A percentile compares a stretch with the other conserved stretches of the same genome.
These are phyloP conservation scores for Sinocyclocheilus rhinocerous DNA, from an alignment of 2,113 vertebrate species.

Conservation along the genomic window DNA sequence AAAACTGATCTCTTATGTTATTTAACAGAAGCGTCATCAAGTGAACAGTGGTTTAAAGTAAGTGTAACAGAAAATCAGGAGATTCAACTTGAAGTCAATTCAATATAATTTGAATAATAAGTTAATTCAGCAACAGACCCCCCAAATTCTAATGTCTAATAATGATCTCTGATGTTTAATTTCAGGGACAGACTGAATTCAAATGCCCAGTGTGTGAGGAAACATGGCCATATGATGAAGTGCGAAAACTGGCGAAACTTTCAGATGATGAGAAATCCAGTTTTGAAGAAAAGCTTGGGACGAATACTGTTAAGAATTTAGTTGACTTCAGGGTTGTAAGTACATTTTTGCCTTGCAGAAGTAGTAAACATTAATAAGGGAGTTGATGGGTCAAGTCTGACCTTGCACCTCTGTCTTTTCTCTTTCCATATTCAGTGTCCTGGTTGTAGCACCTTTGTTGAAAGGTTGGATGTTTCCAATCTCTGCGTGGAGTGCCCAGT, in stretches of 20 bases:
- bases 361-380: background rate
- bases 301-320: background rate
- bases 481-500: background rate
- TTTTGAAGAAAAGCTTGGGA: conserved; percentile 29
- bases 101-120: too few relatives aligned
- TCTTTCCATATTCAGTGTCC: background rate
- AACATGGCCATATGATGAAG: background rate
- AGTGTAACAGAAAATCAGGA: too few relatives aligned
- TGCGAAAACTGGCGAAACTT: background rate
- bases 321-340: background rate
- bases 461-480: background rate
- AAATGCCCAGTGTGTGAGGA: background rate
- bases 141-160: too few relatives aligned
- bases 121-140: too few relatives aligned
- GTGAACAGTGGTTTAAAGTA: too few relatives aligned
- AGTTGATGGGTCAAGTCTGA: background rate
- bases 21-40: too few relatives aligned
- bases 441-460: background rate
- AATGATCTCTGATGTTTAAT: background rate
- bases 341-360: background rate
- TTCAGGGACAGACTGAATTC: background rate
- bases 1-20: too few relatives aligned
- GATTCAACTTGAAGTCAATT: too few relatives aligned
- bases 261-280: background rate
- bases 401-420: background rate